Conservation (phyloP, 2,113 vertebrate genomes). For the Catharus bicknelli region DNA sequence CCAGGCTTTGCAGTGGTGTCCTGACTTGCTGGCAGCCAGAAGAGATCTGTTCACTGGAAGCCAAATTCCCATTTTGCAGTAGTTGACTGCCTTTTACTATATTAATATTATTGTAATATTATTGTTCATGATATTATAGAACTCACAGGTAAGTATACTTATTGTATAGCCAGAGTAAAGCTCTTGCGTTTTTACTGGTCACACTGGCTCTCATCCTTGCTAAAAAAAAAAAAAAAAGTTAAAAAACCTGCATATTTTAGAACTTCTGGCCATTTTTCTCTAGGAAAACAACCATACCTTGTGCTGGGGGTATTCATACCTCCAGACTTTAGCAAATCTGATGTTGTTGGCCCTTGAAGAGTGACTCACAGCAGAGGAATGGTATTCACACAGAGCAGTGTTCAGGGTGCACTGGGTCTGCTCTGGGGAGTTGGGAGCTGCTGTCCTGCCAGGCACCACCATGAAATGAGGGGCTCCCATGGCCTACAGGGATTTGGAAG, state of each 20-base stretch:
- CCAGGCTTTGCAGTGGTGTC: not conserved
- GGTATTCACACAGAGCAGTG: not conserved
- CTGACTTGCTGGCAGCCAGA: not conserved
- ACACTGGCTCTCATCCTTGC: not conserved
- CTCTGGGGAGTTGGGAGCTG: not conserved
- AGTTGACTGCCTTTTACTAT: not conserved
- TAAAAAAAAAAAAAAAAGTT: too few species aligned
- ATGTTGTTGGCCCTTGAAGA: not conserved
- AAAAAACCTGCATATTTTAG: accelerated
- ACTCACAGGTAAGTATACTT: not conserved
- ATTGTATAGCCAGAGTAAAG: not conserved
- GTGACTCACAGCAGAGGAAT: not conserved
- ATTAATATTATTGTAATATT: not conserved
- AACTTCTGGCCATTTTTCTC: not conserved
- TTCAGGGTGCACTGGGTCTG: not conserved
- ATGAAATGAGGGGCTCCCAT: accelerated
- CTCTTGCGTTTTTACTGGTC: not conserved
- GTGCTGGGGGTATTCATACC: not conserved
- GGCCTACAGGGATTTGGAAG: accelerated
- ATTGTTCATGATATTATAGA: not conserved
- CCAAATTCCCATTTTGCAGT: not conserved
- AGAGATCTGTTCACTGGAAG: not conserved
- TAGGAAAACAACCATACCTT: not conserved
- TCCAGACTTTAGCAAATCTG: not conserved
- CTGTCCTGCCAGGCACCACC: not conserved